A percentile compares a stretch with the other conserved stretches of the same genome.
Conservation (phyloP, 2,888 invertebrate species). For the Muscina levida region DNA sequence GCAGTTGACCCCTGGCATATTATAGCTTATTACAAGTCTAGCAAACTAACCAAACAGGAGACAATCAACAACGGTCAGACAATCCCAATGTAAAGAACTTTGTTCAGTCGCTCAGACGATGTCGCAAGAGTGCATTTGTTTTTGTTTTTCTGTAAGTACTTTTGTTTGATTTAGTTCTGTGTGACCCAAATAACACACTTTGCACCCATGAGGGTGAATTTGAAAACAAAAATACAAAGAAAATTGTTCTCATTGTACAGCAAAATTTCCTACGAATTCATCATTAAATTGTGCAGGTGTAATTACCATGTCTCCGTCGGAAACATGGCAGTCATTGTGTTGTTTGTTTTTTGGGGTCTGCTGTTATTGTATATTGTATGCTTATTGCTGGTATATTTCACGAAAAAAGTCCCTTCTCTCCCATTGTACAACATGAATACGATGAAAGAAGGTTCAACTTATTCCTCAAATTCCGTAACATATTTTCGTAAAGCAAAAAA, state of each 20-base stretch:
- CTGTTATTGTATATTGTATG: too few relatives aligned
- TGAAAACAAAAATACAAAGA: not conserved
- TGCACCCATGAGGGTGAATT: not conserved
- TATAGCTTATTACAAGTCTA: too few relatives aligned
- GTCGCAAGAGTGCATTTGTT: too few relatives aligned
- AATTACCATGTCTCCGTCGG: slow-evolving; percentile 38
- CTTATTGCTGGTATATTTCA: too few relatives aligned
- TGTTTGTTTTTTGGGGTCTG: not conserved
- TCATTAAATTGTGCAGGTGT: slow-evolving; percentile 28
- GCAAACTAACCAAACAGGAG: too few relatives aligned
- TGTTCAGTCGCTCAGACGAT: not conserved
- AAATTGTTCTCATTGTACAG: not conserved
- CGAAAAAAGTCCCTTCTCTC: too few relatives aligned
- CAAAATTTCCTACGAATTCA: slow-evolving; percentile 8
- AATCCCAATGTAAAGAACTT: too few relatives aligned
- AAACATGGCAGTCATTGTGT: slow-evolving; percentile 7
- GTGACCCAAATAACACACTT: not conserved
- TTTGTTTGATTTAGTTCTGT: too few relatives aligned
- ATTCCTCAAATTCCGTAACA: slow-evolving; percentile 15
- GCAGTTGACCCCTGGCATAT: too few relatives aligned
- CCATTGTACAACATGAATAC: not conserved
- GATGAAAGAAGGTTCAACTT: slow-evolving; percentile 5
- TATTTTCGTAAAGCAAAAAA: not conserved
- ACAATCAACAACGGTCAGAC: too few relatives aligned
- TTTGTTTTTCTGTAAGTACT: too few relatives aligned